phyloP scores from a whole-genome alignment of 2,888 invertebrate species.

The Lissonota sp. region DNA sequence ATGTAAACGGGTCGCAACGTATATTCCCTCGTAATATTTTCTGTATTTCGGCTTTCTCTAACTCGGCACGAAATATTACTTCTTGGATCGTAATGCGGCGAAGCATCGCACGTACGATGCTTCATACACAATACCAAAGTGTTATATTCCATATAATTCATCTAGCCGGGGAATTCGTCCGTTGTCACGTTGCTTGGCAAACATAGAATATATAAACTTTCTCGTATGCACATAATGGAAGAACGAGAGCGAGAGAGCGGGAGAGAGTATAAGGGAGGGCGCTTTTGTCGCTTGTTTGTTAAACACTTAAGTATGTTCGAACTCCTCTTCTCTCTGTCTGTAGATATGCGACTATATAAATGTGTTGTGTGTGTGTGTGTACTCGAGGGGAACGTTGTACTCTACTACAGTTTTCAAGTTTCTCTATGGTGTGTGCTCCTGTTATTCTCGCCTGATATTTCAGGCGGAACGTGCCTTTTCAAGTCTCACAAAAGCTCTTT shows the following conservation, averaged over 20 bases:
- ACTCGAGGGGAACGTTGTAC: constrained; percentile 10
- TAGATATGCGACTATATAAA: no score
- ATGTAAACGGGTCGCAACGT: no score
- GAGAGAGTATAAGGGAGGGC: constrained; percentile 11
- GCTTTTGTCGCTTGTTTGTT: constrained; percentile 34
- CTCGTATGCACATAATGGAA: constrained; percentile 9
- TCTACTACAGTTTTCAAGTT: constrained; percentile 7
- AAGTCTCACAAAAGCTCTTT: constrained; percentile 19
- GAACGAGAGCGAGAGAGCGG: neutral
- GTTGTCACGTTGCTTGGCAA: constrained; percentile 22
- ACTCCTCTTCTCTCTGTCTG: constrained; percentile 36
- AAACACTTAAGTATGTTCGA: constrained; percentile 50
- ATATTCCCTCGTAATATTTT: no score
- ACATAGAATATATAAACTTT: constrained; percentile 32
- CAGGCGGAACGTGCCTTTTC: constrained; percentile 24
- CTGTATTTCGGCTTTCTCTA: no score
- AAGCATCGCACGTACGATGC: neutral
- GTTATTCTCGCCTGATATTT: constrained; percentile 49
- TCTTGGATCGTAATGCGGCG: neutral
- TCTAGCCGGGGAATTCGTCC: constrained; percentile 18
- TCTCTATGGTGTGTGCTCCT: constrained; percentile 13
- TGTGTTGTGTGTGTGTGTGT: neutral
- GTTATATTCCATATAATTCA: constrained; percentile 14
- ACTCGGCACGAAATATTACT: no score
- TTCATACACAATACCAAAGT: neutral